phyloP scores from a whole-genome alignment of 2,113 vertebrate genomes.

The Eleginops maclovinus region DNA sequence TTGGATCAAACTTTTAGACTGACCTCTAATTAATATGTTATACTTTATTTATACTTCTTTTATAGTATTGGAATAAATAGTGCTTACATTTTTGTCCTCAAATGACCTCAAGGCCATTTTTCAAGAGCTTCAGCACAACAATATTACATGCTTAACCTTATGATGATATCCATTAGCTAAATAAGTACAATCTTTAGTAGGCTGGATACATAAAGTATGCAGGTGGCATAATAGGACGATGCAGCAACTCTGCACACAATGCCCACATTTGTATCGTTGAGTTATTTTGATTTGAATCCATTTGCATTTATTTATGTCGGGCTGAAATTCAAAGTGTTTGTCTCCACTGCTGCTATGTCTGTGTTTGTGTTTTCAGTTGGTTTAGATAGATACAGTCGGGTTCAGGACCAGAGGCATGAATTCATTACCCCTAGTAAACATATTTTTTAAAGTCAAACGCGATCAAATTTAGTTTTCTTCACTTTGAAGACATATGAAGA shows the following conservation, averaged over 20 bases:
- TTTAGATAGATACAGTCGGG: constrained; percentile 42
- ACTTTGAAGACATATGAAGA: neutral
- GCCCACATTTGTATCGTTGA: neutral
- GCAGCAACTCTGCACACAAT: constrained; percentile 27
- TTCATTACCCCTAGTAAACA: constrained; percentile 29
- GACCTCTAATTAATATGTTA: neutral
- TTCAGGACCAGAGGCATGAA: constrained; percentile 63
- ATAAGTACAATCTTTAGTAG: constrained; percentile 11
- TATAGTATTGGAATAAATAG: neutral
- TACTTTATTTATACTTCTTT: neutral
- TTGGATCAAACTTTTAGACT: constrained; percentile 28
- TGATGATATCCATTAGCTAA: neutral
- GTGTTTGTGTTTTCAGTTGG: constrained; percentile 38
- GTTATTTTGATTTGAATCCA: constrained; percentile 23
- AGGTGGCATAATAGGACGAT: neutral
- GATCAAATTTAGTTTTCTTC: constrained; percentile 4
- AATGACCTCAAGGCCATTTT: constrained; percentile 11
- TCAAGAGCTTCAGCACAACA: neutral
- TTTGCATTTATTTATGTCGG: constrained; percentile 57
- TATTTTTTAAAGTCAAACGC: constrained; percentile 1
- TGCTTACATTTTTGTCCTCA: neutral
- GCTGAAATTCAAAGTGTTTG: constrained; percentile 70
- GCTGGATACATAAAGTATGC: constrained; percentile 2
- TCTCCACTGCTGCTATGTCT: constrained; percentile 48
- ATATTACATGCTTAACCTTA: neutral